A percentile compares a stretch with the other conserved stretches of the same genome.
These are phyloP conservation scores for Sebastes aleutianus DNA, from an alignment of 2,797 vertebrate species.

Conservation along the genomic window DNA sequence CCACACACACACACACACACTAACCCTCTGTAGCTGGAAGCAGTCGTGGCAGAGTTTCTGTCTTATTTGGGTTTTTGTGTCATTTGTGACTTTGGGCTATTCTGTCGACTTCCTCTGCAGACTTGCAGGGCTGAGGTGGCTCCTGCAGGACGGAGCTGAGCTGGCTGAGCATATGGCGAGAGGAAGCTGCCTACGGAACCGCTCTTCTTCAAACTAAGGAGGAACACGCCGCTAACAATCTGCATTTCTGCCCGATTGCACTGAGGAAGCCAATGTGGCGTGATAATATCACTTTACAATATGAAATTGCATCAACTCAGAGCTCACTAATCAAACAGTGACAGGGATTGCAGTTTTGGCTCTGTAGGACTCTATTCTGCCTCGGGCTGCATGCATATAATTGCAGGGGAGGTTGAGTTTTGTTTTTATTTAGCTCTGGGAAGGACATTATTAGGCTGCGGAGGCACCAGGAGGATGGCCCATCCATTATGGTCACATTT, in stretches of 20 bases:
- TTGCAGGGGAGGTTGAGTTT: background rate
- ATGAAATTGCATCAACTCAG: constrained; percentile 21
- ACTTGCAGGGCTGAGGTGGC: constrained; percentile 59
- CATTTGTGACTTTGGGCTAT: constrained; percentile 69
- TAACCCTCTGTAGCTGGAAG: constrained; percentile 38
- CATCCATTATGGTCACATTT: background rate
- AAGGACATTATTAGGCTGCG: background rate
- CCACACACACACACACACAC: constrained; percentile 6
- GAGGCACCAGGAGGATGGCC: background rate
- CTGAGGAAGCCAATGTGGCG: background rate
- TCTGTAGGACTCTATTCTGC: background rate
- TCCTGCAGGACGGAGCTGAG: constrained; percentile 64
- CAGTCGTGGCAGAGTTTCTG: constrained; percentile 54
- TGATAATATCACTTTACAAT: constrained; percentile 26
- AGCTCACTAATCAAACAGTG: constrained; percentile 14
- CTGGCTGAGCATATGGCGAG: constrained; percentile 72
- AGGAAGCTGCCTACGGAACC: constrained; percentile 60
- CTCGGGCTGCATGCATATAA: background rate
- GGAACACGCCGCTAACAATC: constrained; percentile 38
- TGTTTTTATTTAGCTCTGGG: constrained; percentile 6
- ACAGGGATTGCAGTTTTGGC: constrained; percentile 1
- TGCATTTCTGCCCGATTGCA: constrained; percentile 26
- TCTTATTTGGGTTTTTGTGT: constrained; percentile 72
- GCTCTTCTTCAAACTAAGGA: constrained; percentile 39
- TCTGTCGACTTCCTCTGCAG: constrained; percentile 65